Evolutionary conservation across 1,140 invertebrate species (phyloP), one percentile per base, ranked within the genome.

Genomic region (Polypedilum pembai): DNA sequence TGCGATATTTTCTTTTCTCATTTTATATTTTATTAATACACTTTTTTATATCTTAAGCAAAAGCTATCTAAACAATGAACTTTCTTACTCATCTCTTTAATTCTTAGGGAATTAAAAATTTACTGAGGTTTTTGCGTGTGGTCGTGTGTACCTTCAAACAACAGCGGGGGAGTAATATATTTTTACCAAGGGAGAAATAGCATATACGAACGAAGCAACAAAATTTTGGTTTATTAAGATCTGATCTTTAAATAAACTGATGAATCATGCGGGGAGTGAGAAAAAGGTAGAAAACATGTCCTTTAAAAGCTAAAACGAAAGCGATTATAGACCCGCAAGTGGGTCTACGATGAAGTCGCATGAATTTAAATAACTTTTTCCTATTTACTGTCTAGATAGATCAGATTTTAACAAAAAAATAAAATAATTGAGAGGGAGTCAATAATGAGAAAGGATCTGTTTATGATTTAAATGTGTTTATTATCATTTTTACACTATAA

Each of bases 311-410:
- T n/a, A 12, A 56, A n/a, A 56, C 45, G 45, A 56, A 33, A 33
- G 24, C 24, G 24, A 33, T 33, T 33, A 33, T 33, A 33, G 45
- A 56, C 45, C 74, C 74, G 74, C 74, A 15, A 33, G 74, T 75
- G 74, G 74, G 74, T 75, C 74, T 75, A 75, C 74, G 74, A 73
- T 75, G 24, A 21, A 72, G 3, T 40, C 17, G n/a, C 24, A 73
- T 73, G 40, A 72, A 72, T 3, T 12, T 72, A 18, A 10, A 10
- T 18, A 8, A 33, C 8, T 72, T 18, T 21, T 72, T 33, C 5
- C 5, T 33, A 1, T 33, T 33, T 33, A 33, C 24, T 33, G 24
- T 33, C 24, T 33, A 33, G 5, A 5, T 21, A 33, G 66, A 72
- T 73, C 21, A 24, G 40, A n/a, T 21, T 12, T 10, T n/a, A n/a